Conservation (phyloP, 2,113 vertebrate genomes). For the Eidolon helvum region DNA sequence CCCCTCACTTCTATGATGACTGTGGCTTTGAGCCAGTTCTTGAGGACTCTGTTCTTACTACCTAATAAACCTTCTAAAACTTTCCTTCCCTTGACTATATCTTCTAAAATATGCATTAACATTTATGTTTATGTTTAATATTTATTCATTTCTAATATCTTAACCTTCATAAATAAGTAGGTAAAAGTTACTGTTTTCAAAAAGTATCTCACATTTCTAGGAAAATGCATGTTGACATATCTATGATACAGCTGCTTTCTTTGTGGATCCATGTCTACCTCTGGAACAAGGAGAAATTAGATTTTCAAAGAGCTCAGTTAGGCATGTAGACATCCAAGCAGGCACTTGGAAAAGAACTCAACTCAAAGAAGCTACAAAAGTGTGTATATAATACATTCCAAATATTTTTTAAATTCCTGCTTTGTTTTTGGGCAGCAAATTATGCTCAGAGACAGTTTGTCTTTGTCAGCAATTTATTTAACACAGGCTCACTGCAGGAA, state of each 20-base stretch:
- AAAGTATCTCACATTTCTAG: neutral
- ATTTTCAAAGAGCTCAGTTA: slow-evolving; percentile 14
- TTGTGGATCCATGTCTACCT: neutral
- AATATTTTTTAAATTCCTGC: neutral
- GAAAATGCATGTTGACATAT: neutral
- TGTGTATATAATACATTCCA: neutral
- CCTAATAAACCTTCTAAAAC: neutral
- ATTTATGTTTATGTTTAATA: neutral
- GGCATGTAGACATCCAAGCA: neutral
- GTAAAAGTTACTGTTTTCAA: neutral
- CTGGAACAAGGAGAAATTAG: neutral
- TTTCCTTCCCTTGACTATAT: neutral
- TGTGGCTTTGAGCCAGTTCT: neutral
- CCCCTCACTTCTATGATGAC: neutral
- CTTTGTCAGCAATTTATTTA: neutral
- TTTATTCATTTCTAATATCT: neutral
- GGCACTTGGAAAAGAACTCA: neutral
- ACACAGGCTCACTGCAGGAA: neutral
- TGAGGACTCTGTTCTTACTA: neutral
- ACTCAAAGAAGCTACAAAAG: slow-evolving; percentile 22
- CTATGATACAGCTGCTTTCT: neutral
- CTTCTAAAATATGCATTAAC: neutral
- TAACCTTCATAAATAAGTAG: neutral
- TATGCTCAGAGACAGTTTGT: neutral
- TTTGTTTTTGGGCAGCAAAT: neutral